Evolutionary conservation across 2,888 invertebrate genomes (phyloP), one percentile per base, ranked within the genome.

Genomic region (Dynastes grantii): DNA sequence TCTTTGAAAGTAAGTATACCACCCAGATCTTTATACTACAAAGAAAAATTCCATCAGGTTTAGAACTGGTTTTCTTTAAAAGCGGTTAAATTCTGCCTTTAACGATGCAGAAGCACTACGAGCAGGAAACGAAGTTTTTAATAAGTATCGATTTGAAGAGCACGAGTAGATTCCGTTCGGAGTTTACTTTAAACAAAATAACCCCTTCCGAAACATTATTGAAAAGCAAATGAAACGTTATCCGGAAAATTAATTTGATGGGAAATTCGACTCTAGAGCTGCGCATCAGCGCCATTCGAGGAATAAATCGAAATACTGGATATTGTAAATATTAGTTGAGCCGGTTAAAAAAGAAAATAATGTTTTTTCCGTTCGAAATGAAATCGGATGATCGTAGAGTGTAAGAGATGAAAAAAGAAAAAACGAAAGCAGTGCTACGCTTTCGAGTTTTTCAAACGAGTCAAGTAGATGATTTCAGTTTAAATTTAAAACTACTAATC

Each of bases 181-280:
- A 63, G 63, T 63, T 63, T 63, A 29, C 63, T 63, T 63, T 32
- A 63, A 63, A 63, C 63, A 63, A 63, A 63, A 63, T 63, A 63
- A 63, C 63, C 63, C 32, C 63, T 63, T 63, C 63, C 63, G 63
- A 63, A 63, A 32, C 63, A 63, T 63, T 37, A 63, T 63, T 63
- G 63, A 29, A 63, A 63, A 63, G 63, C 32, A 63, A 63, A 63
- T 63, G 63, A 32, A 63, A 63, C 63, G 63, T 32, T 63, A 63
- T 27, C 29, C 63, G 29, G 63, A 63, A 63, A 63, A 63, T 63
- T 63, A 63, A 63, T 63, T 63, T 63, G 63, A 63, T 63, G n/a
- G 63, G 63, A 32, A 63, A 32, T 29, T 32, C 63, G 2, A 29
- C 32, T 63, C 29, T 16, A 63, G 32, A 11, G 29, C 32, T 32